phyloP scores from a whole-genome alignment of 2,888 invertebrate genomes.

The Cosmia pyralina region DNA sequence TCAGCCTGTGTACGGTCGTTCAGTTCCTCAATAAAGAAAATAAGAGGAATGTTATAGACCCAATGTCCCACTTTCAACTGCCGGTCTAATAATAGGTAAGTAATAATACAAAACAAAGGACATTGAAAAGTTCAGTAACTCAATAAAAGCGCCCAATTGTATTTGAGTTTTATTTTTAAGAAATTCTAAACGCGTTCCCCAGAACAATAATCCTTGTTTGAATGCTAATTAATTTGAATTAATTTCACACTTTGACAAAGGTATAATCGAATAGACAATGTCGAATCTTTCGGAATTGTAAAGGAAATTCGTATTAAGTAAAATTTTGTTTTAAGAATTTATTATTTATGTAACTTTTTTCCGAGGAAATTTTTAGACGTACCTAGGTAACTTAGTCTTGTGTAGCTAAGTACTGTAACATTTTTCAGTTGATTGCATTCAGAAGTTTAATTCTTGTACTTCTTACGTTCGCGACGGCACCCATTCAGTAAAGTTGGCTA shows the following conservation, averaged over 20 bases:
- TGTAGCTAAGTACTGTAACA: constrained; percentile 57
- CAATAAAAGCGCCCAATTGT: constrained; percentile 74
- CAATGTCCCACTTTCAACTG: constrained; percentile 15
- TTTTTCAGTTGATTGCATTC: constrained; percentile 71
- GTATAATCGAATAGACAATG: constrained; percentile 77
- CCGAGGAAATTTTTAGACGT: constrained; percentile 35
- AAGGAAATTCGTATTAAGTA: constrained; percentile 58
- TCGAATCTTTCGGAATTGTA: constrained; percentile 69
- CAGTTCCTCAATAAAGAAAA: neutral
- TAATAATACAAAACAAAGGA: constrained; percentile 69
- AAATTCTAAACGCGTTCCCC: constrained; percentile 77
- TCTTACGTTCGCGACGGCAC: constrained; percentile 63
- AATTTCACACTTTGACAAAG: constrained; percentile 79
- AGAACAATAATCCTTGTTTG: constrained; percentile 86
- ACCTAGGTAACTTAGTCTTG: constrained; percentile 12
- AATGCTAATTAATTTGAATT: constrained; percentile 86
- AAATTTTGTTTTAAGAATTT: constrained; percentile 43
- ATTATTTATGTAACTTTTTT: constrained; percentile 51
- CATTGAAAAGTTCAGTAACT: constrained; percentile 71
- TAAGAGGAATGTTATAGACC: neutral
- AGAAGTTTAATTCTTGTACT: constrained; percentile 72
- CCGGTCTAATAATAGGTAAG: constrained; percentile 25
- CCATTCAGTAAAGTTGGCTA: constrained; percentile 66
- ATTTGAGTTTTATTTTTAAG: constrained; percentile 78
- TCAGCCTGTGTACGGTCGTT: neutral